Conservation (phyloP, 2,888 invertebrate genomes). For the Elysia crispata region DNA sequence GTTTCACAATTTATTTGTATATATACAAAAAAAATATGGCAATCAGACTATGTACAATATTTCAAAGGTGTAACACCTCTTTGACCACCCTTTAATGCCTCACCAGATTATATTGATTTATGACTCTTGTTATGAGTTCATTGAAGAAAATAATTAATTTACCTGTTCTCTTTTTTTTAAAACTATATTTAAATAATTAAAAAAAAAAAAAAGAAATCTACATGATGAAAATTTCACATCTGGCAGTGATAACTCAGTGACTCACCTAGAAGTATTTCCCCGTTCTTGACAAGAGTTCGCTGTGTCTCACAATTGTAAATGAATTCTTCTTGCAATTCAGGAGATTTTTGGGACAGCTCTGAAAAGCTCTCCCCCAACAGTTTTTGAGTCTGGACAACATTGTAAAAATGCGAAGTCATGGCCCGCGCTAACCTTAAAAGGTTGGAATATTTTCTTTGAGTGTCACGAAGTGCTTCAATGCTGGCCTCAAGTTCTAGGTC, state of each 20-base stretch:
- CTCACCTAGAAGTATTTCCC: conserved; percentile 87
- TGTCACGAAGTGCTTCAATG: conserved; percentile 93
- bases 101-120: neutral
- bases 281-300: conserved; percentile 93
- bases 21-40: no score
- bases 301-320: conserved; percentile 97
- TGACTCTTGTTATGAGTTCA: neutral
- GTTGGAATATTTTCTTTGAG: conserved; percentile 89
- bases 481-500: conserved; percentile 92
- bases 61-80: no score
- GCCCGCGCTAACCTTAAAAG: conserved; percentile 91
- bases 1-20: no score
- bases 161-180: neutral
- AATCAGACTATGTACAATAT: no score
- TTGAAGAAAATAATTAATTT: neutral
- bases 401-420: conserved; percentile 91
- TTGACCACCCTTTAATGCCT: no score
- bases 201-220: no score
- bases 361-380: conserved; percentile 93
- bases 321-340: conserved; percentile 95
- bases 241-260: no score
- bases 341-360: conserved; percentile 96
- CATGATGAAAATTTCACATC: no score
- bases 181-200: neutral
- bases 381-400: conserved; percentile 91